phyloP scores from a whole-genome alignment of 2,797 vertebrate genomes.

The Helicolenus hilgendorfi region DNA sequence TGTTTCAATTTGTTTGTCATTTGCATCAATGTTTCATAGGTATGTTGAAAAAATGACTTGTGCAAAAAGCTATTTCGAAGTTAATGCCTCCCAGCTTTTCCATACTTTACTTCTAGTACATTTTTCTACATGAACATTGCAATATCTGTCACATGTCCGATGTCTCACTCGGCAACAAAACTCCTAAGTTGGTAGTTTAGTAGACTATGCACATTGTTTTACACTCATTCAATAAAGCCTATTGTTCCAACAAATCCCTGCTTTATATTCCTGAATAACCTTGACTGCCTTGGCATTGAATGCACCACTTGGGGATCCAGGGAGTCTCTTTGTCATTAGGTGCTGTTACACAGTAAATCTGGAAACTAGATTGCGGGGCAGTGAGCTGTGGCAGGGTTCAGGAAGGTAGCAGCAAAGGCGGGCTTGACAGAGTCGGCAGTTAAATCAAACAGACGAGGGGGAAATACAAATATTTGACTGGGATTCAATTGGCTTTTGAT shows the following conservation, averaged over 20 bases:
- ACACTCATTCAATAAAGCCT: conserved; percentile 65
- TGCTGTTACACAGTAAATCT: conserved; percentile 85
- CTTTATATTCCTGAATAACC: conserved; percentile 84
- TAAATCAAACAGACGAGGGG: conserved; percentile 83
- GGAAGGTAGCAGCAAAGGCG: conserved; percentile 66
- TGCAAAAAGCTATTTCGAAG: background rate
- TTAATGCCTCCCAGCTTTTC: background rate
- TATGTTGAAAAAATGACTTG: background rate
- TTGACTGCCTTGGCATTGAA: conserved; percentile 76
- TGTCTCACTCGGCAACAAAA: conserved; percentile 15
- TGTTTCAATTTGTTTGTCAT: background rate
- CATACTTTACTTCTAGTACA: background rate
- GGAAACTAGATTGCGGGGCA: conserved; percentile 86
- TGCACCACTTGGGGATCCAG: conserved; percentile 79
- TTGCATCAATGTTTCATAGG: background rate
- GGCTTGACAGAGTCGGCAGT: conserved; percentile 75
- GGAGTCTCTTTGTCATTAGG: conserved; percentile 84
- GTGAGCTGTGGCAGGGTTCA: conserved; percentile 83
- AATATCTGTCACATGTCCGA: conserved; percentile 9
- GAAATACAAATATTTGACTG: conserved; percentile 88
- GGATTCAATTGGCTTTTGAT: conserved; percentile 85
- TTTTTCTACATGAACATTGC: background rate
- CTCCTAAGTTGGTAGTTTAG: conserved; percentile 12
- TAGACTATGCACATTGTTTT: conserved; percentile 54
- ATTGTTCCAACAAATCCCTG: conserved; percentile 76